Conservation (phyloP, 2,888 invertebrate genomes). For the Ernsta delagoae region DNA sequence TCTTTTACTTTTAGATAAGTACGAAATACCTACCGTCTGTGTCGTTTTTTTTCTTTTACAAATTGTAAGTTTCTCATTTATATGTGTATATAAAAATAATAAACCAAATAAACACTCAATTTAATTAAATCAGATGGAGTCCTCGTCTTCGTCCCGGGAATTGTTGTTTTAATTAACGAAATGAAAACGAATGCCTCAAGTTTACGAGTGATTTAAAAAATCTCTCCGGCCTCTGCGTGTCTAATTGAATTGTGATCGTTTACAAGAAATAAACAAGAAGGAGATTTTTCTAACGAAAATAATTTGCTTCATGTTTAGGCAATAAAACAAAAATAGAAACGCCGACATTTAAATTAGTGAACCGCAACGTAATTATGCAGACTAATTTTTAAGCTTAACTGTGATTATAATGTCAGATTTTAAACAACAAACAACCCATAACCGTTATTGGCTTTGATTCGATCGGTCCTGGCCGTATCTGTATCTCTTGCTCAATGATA, state of each 20-base stretch:
- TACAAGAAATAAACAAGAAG: conserved; percentile 2
- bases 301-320: not conserved
- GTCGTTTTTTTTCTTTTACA: too few relatives aligned
- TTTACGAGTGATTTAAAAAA: conserved; percentile 17
- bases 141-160: not conserved
- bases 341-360: not conserved
- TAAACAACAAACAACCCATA: too few relatives aligned
- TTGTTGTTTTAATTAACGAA: conserved; percentile 24
- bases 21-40: too few relatives aligned
- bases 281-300: not conserved
- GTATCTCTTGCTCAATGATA: too few relatives aligned
- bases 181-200: conserved; percentile 21
- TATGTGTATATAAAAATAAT: not conserved
- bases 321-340: not conserved
- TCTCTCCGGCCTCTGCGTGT: conserved; percentile 5
- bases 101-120: not conserved
- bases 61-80: too few relatives aligned
- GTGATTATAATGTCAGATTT: too few relatives aligned
- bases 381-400: too few relatives aligned
- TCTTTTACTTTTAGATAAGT: too few relatives aligned
- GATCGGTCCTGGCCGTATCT: too few relatives aligned
- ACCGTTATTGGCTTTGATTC: too few relatives aligned
- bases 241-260: conserved; percentile 17
- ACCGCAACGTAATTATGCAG: too few relatives aligned
- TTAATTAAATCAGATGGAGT: conserved; percentile 5